These are phyloP conservation scores for Heliconius hewitsoni DNA, from an alignment of 1,140 invertebrate genomes.

Conservation along the genomic window DNA sequence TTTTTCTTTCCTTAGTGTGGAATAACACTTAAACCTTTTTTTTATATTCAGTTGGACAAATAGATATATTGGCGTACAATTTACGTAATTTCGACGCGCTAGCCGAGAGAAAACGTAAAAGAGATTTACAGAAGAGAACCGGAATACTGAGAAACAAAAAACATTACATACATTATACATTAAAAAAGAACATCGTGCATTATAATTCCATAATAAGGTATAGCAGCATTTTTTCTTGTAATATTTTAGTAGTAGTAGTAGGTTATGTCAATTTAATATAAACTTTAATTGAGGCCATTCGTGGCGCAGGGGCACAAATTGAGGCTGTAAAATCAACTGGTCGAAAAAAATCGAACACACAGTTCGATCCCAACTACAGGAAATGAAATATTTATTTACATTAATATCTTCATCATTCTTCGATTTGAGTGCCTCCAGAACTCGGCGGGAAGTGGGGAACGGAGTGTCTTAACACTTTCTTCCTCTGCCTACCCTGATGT, in stretches of 20 bases:
- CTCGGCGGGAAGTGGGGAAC: too few species aligned
- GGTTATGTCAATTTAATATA: not conserved
- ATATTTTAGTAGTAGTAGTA: not conserved
- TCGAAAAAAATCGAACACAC: too few species aligned
- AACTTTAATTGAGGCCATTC: not conserved
- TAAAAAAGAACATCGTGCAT: constrained; percentile 71
- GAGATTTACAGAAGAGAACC: constrained; percentile 41
- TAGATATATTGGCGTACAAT: constrained; percentile 75
- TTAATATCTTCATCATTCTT: too few species aligned
- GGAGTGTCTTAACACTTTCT: too few species aligned
- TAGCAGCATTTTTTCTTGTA: not conserved
- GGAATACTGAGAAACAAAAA: constrained; percentile 34
- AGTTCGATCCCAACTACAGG: too few species aligned
- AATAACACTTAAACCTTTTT: constrained; percentile 14
- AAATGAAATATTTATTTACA: too few species aligned
- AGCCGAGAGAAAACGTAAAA: constrained; percentile 53
- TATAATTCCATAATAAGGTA: constrained; percentile 74
- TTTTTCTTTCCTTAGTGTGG: too few species aligned
- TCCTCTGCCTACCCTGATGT: too few species aligned
- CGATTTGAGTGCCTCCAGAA: too few species aligned
- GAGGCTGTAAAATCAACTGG: too few species aligned
- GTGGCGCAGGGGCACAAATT: too few species aligned
- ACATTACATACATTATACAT: constrained; percentile 48
- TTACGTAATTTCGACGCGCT: constrained; percentile 68
- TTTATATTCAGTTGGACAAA: constrained; percentile 70